Base-by-base conservation (phyloP, 1,140 invertebrate species). In the Kradibia gibbosae region DNA sequence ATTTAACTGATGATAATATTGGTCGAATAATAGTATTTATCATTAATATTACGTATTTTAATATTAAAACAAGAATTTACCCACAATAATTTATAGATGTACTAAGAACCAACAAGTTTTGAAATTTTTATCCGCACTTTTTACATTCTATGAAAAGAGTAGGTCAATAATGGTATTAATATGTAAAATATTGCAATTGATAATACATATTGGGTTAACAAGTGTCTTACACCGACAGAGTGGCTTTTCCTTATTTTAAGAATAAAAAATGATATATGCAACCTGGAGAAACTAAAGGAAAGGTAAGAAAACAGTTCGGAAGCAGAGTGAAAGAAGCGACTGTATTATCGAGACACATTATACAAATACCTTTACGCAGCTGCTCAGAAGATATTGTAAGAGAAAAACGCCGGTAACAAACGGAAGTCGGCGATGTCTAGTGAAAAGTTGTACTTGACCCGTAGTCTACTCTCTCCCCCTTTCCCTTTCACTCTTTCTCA, bases 331-430 rank as follows among this genome's bases (percentile, higher is more conserved):
- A 65, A 65, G 55, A 57, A 36, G 28, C 8, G 28, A 36, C 4
- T 22, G 60, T 65, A 65, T 20, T 34, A 65, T 3, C n/a, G 31
- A 65, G 31, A 65, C 15, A 65, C 36, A 11, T 31, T 20, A 34
- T 17, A 36, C 13, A 36, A 65, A 36, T 65, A 17, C 13, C 60
- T 65, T 65, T 65, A 65, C 31, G 36, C 60, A 65, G 31, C 60
- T 65, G 60, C 31, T 11, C 31, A 34, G 15, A 36, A 65, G 60
- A 36, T 65, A 65, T 65, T 65, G 60, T 65, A 17, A 36, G 11
- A 36, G 60, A 65, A 65, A 65, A 65, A 65, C 60, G 60, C 17
- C 28, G 31, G 60, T 65, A 65, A 65, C 60, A 36, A 65, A 65
- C 31, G 31, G 31, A 65, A 65, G 20, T 31, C 22, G 7, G 31